These are phyloP conservation scores for Epinephelus moara DNA, from an alignment of 2,113 vertebrate species.

Conservation along the genomic window DNA sequence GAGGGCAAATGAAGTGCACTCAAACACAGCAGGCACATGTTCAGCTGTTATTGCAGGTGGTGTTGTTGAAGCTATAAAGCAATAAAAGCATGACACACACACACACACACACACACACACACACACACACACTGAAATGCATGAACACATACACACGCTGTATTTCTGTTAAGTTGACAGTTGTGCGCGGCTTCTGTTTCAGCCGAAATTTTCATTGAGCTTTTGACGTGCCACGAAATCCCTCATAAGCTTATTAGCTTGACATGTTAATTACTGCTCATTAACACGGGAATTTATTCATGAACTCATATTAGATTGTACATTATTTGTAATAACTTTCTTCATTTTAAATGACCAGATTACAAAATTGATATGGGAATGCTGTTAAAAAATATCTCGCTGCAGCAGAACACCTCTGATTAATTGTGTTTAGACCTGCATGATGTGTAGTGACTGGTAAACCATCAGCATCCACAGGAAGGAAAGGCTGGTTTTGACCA, in stretches of 20 bases:
- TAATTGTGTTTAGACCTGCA: neutral
- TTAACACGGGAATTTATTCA: constrained; percentile 47
- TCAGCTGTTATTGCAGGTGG: constrained; percentile 57
- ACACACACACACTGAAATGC: constrained; percentile 29
- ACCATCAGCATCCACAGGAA: neutral
- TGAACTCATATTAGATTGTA: constrained; percentile 35
- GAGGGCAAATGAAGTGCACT: constrained; percentile 51
- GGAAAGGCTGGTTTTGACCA: constrained; percentile 2
- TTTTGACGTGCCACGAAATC: constrained; percentile 41
- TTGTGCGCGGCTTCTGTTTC: neutral
- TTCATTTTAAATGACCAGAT: constrained; percentile 15
- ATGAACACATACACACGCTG: constrained; percentile 11
- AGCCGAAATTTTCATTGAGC: constrained; percentile 3
- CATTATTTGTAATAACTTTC: constrained; percentile 34
- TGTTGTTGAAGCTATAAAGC: constrained; percentile 58
- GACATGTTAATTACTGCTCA: constrained; percentile 49
- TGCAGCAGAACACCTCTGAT: neutral
- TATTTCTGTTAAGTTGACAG: neutral
- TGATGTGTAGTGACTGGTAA: neutral
- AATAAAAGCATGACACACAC: constrained; percentile 37
- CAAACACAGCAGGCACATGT: constrained; percentile 48
- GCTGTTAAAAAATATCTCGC: constrained; percentile 1
- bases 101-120: constrained; percentile 26
- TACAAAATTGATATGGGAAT: constrained; percentile 10
- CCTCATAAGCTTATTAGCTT: constrained; percentile 42